Evolutionary conservation across 2,888 invertebrate genomes (phyloP).

Genomic region (Isotomurus palustris): DNA sequence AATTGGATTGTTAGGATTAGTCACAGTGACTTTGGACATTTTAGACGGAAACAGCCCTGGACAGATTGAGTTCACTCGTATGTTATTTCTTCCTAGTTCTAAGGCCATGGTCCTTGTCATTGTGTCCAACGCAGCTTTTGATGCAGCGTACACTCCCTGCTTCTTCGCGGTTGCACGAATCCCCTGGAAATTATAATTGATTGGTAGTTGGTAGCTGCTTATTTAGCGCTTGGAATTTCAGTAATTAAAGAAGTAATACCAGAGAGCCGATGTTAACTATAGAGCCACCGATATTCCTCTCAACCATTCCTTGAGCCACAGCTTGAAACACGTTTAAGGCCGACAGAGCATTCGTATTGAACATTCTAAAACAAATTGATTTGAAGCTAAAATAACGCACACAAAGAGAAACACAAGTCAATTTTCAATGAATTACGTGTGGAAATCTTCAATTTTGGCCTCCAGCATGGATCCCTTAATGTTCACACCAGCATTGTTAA

Average conservation of each 20-base stretch:
- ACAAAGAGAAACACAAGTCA: not conserved
- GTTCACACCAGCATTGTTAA: slow-evolving; percentile 54
- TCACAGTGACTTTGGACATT: slow-evolving; percentile 11
- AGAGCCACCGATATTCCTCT: slow-evolving; percentile 50
- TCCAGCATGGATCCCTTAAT: slow-evolving; percentile 44
- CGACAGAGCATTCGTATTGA: slow-evolving; percentile 3
- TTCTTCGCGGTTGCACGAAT: not conserved
- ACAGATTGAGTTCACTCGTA: slow-evolving; percentile 12
- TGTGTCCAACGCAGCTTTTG: slow-evolving; percentile 15
- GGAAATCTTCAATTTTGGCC: slow-evolving; percentile 50
- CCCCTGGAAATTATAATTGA: not conserved
- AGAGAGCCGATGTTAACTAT: slow-evolving; percentile 55
- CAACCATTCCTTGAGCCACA: slow-evolving; percentile 51
- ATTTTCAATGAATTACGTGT: slow-evolving; percentile 48
- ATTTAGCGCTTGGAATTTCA: not conserved
- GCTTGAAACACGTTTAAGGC: slow-evolving; percentile 52
- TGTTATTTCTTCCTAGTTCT: slow-evolving; percentile 7
- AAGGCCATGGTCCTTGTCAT: slow-evolving; percentile 3
- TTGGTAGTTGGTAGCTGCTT: not conserved
- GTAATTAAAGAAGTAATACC: slow-evolving; percentile 42
- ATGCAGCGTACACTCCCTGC: slow-evolving; percentile 13
- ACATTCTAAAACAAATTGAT: not conserved
- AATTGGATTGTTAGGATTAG: not conserved
- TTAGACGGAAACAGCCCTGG: slow-evolving; percentile 9
- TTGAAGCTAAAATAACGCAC: too few relatives aligned